Evolutionary conservation across 2,113 vertebrate species (phyloP).

Genomic region (Ploceus nigricollis): DNA sequence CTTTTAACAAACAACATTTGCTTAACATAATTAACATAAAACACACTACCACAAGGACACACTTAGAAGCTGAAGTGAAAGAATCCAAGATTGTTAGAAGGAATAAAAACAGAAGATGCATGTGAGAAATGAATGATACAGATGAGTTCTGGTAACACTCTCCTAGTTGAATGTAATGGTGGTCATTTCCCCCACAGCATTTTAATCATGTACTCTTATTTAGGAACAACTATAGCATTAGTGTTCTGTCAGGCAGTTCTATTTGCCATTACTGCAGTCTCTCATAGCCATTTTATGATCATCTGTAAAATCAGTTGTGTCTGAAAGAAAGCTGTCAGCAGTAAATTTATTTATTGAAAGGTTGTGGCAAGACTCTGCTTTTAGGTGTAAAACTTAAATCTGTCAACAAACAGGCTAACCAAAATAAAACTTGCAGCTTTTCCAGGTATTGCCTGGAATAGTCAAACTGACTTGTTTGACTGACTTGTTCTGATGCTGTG

Average conservation of each 20-base stretch:
- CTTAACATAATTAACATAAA: too few species aligned
- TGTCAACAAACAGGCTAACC: neutral
- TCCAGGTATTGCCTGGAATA: neutral
- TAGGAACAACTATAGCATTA: slow-evolving; percentile 58
- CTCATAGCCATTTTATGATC: slow-evolving; percentile 71
- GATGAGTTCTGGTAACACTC: slow-evolving; percentile 12
- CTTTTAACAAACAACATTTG: too few species aligned
- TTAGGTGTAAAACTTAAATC: neutral
- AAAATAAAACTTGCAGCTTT: neutral
- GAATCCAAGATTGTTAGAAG: neutral
- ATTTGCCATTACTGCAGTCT: slow-evolving; percentile 63
- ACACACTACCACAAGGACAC: too few species aligned
- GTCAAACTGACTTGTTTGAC: neutral
- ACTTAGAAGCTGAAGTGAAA: neutral
- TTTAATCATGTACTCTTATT: slow-evolving; percentile 75
- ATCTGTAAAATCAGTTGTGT: slow-evolving; percentile 80
- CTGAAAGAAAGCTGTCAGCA: slow-evolving; percentile 63
- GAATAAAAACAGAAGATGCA: neutral
- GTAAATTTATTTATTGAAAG: slow-evolving; percentile 66
- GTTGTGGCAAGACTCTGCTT: neutral
- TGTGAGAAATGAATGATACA: slow-evolving; percentile 1
- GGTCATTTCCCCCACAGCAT: slow-evolving; percentile 58
- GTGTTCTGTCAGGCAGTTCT: slow-evolving; percentile 51
- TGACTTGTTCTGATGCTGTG: neutral
- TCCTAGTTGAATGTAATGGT: slow-evolving; percentile 44